Base-by-base conservation (phyloP, 1,140 invertebrate species). In the Diuraphis noxia region DNA sequence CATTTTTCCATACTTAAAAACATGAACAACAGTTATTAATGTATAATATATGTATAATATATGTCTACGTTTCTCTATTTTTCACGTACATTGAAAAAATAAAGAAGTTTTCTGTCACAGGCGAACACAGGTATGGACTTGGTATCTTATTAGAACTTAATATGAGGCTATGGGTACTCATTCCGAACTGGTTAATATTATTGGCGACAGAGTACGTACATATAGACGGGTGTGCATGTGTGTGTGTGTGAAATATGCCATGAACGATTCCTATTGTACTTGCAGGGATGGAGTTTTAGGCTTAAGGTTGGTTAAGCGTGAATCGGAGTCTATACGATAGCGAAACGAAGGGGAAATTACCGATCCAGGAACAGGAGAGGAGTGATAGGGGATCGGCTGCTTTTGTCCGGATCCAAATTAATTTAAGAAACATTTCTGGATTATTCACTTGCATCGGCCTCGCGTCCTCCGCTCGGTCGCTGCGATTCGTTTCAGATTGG, bases 341-440 rank as follows among this genome's bases (percentile, higher is more conserved):
- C 13, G 21, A 43, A 85, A 46, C n/a, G 7, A n/a, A 30, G 30
- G n/a, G 30, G 30, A 40, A 25, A 38, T 25, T 40, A 40, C 21
- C 30, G 30, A 84, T n/a, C 25, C 36, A n/a, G n/a, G 13, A 72
- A 17, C 13, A 23, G 21, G 36, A 40, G 36, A 40, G 38, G 36
- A 81, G 17, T 85, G 82, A 82, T 72, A 5, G 38, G 25, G 7
- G 38, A 17, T 82, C 38, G 38, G 6, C 2, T 8, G 41, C 8
- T 46, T 43, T 43, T 43, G 82, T 46, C n/a, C 41, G 82, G 40
- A 17, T 5, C 41, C 56, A 72, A 89, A 89, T 89, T 46, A 40
- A 79, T 89, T 89, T 72, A 79, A 79, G 30, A 77, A 79, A 77
- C 41, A 43, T 40, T 89, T n/a, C 63, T 17, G 88, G 63, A 89